These are phyloP conservation scores for Nomada goodeniana DNA, from an alignment of 2,888 invertebrate species.

Conservation along the genomic window DNA sequence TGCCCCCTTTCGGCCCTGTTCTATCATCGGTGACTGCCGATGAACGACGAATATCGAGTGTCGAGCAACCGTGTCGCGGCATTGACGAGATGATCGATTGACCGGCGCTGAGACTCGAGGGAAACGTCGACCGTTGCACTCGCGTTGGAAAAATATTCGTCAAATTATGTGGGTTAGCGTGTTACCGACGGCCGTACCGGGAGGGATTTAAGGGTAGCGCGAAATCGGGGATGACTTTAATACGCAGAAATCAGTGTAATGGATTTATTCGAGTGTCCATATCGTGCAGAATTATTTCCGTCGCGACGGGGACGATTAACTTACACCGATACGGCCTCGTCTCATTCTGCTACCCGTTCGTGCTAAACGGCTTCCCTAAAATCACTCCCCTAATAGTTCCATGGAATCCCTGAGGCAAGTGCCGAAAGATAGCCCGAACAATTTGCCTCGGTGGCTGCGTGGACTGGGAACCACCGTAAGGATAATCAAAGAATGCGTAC, in stretches of 20 bases:
- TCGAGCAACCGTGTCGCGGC: constrained; percentile 52
- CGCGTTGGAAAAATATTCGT: constrained; percentile 21
- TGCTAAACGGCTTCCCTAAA: not conserved
- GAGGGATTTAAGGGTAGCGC: not conserved
- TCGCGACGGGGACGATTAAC: constrained; percentile 6
- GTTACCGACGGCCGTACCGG: not conserved
- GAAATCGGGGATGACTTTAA: too few species aligned
- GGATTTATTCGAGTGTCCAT: too few species aligned
- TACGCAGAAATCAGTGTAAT: not conserved
- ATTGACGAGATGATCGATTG: constrained; percentile 54
- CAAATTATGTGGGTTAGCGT: constrained; percentile 31
- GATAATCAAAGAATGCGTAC: constrained; percentile 61
- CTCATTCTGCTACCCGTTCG: constrained; percentile 41
- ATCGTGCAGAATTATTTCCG: not conserved
- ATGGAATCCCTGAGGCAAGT: too few species aligned
- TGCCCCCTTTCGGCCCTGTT: constrained; percentile 39
- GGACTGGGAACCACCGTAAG: constrained; percentile 21
- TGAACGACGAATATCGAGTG: constrained; percentile 64
- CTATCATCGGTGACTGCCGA: constrained; percentile 61
- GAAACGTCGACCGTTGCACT: constrained; percentile 12
- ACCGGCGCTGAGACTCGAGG: constrained; percentile 26
- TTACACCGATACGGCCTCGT: constrained; percentile 23
- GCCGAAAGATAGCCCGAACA: constrained; percentile 75
- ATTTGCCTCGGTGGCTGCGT: constrained; percentile 64
- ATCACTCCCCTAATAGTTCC: too few species aligned